Percentiles rank a stretch among this genome's conserved stretches.
phyloP scores from a whole-genome alignment of 2,113 vertebrate genomes.

The Kryptolebias marmoratus region DNA sequence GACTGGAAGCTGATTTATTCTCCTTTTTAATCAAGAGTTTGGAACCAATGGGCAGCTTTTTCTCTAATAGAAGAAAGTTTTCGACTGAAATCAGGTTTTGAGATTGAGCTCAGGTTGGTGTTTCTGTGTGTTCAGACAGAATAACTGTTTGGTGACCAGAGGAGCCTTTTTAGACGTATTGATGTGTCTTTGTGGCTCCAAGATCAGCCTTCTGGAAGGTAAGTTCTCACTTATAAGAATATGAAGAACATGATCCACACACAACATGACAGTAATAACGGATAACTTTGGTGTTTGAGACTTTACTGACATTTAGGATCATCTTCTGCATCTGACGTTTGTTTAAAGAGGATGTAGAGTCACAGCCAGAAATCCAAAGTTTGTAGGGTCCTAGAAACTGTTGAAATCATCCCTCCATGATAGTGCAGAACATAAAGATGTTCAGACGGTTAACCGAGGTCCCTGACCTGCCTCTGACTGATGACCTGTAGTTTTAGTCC shows the following conservation, averaged over 20 bases:
- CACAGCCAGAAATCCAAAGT: too few species aligned
- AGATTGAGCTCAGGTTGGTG: not conserved
- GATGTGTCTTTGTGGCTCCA: constrained; percentile 76
- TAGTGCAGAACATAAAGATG: too few species aligned
- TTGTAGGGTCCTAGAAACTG: too few species aligned
- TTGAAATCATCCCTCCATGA: too few species aligned
- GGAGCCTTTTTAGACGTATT: constrained; percentile 88
- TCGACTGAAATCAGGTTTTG: not conserved
- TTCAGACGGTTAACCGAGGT: too few species aligned
- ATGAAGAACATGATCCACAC: not conserved
- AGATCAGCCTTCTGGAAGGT: constrained; percentile 65
- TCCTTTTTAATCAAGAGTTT: constrained; percentile 3
- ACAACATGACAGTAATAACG: not conserved
- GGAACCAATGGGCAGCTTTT: not conserved
- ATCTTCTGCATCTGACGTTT: too few species aligned
- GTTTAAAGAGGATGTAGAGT: too few species aligned
- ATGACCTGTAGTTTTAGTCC: too few species aligned
- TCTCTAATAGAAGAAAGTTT: constrained; percentile 21
- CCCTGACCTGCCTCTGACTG: too few species aligned
- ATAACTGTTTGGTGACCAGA: constrained; percentile 92
- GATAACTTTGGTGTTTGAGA: too few species aligned
- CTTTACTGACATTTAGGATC: too few species aligned
- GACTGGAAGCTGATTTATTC: constrained; percentile 29
- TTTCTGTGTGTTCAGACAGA: constrained; percentile 77
- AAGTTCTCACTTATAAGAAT: constrained; percentile 27